phyloP scores from a whole-genome alignment of 2,888 invertebrate genomes.

The Drosophila seclusa region DNA sequence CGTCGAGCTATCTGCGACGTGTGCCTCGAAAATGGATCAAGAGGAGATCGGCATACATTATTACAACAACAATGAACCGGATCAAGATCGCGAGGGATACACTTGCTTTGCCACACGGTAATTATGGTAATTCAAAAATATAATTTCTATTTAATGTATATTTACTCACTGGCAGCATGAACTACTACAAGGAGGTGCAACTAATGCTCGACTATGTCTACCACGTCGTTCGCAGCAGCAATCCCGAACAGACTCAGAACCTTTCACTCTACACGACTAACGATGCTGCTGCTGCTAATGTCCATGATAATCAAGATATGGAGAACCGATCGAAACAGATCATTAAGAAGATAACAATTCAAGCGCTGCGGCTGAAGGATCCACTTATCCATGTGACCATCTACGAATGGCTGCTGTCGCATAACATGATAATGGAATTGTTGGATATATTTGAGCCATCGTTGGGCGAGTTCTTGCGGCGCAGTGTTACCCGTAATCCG shows the following conservation, averaged over 20 bases:
- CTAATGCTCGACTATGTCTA: slow-evolving; percentile 89
- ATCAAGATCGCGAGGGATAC: slow-evolving; percentile 93
- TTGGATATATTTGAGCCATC: slow-evolving; percentile 86
- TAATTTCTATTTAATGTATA: neutral
- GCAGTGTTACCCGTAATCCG: slow-evolving; percentile 86
- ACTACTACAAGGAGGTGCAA: slow-evolving; percentile 94
- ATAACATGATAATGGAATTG: slow-evolving; percentile 90
- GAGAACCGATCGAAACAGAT: slow-evolving; percentile 81
- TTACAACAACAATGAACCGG: slow-evolving; percentile 93
- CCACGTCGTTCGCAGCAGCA: slow-evolving; percentile 74
- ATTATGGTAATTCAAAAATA: neutral
- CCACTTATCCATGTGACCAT: slow-evolving; percentile 95
- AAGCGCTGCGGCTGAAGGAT: slow-evolving; percentile 90
- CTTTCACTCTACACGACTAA: slow-evolving; percentile 32
- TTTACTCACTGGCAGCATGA: slow-evolving; percentile 87
- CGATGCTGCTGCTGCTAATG: neutral
- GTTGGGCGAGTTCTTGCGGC: slow-evolving; percentile 84
- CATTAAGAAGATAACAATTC: slow-evolving; percentile 88
- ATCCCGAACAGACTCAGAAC: slow-evolving; percentile 76
- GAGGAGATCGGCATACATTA: slow-evolving; percentile 94
- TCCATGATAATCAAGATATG: slow-evolving; percentile 42
- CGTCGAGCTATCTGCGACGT: slow-evolving; percentile 93
- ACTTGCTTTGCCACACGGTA: slow-evolving; percentile 89
- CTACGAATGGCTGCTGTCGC: slow-evolving; percentile 96
- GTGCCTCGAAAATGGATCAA: slow-evolving; percentile 95